Base-by-base conservation (phyloP, 2,888 invertebrate genomes). In the Sabatieria punctata region DNA sequence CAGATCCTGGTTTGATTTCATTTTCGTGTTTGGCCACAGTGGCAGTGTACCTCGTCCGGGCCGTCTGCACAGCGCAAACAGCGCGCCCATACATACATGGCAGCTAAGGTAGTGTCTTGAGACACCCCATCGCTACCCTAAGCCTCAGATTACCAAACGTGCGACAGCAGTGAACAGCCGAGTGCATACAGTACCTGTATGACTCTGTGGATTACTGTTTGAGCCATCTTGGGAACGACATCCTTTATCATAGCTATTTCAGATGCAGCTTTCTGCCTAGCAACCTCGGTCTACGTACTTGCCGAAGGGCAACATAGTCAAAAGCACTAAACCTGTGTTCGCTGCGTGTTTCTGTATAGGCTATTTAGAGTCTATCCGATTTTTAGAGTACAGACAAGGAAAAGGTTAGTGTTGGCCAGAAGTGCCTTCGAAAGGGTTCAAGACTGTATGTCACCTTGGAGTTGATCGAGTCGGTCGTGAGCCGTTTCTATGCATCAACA, bases 221-320 rank as follows among this genome's bases (percentile, higher is more conserved):
- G 52, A 1, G 67, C 65, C 62, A 68, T 65, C 46, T 62, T 64
- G 11, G 70, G 70, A 15, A 63, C 65, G 4, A 64, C 65, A 3
- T 69, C 67, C 56, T 70, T 71, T 43, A 71, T 71, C 70, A 70
- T 69, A 2, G 69, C 68, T 37, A 70, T 69, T 46, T 70, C 70
- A 38, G 60, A 58, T 40, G 65, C 64, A 25, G 69, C 68, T 25
- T 61, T 65, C 65, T 68, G 50, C 18, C n/a, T n/a, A 30, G 15
- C 15, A 30, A 11, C 30, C 15, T 30, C 30, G 8, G 15, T 11
- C 30, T 30, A 30, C 30, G n/a, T n/a, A n/a, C n/a, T n/a, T n/a
- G n/a, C n/a, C n/a, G n/a, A n/a, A n/a, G n/a, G n/a, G n/a, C n/a
- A n/a, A n/a, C n/a, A n/a, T n/a, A n/a, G n/a, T n/a, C n/a, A n/a